Conservation (phyloP, 2,888 invertebrate genomes). For the Conchocele bisecta region DNA sequence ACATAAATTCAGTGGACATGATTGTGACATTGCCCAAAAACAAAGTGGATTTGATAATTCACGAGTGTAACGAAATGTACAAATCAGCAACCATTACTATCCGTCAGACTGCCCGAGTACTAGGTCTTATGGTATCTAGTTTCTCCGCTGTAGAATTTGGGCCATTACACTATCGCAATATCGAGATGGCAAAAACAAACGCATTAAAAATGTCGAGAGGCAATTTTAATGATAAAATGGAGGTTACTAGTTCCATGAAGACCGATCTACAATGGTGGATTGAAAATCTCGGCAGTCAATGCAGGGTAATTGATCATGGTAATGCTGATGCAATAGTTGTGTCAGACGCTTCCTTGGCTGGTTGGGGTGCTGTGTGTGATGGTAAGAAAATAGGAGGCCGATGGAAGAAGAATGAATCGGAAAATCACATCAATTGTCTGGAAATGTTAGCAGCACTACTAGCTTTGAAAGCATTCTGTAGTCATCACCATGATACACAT, state of each 20-base stretch:
- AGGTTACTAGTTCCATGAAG: neutral
- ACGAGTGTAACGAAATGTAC: no score
- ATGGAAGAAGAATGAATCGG: constrained; percentile 12
- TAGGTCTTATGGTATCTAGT: constrained; percentile 22
- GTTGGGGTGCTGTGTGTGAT: constrained; percentile 18
- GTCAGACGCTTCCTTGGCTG: constrained; percentile 9
- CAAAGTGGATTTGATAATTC: no score
- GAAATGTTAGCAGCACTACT: constrained; percentile 21
- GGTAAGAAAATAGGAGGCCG: constrained; percentile 13
- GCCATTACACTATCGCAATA: constrained; percentile 6
- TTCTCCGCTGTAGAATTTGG: constrained; percentile 26
- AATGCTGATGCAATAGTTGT: constrained; percentile 6
- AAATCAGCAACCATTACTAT: no score
- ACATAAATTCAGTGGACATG: constrained; percentile 36
- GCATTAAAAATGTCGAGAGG: constrained; percentile 16
- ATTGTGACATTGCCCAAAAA: no score
- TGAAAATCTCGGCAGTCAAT: constrained; percentile 5
- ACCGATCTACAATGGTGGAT: constrained; percentile 24
- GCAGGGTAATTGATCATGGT: neutral
- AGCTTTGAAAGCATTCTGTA: constrained; percentile 24
- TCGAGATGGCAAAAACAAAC: constrained; percentile 22
- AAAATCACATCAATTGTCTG: constrained; percentile 22
- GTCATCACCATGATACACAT: neutral
- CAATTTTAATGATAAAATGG: constrained; percentile 14
- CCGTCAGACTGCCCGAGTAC: constrained; percentile 15